These are phyloP conservation scores for Dromius quadrimaculatus DNA, from an alignment of 2,888 invertebrate genomes.

Conservation along the genomic window DNA sequence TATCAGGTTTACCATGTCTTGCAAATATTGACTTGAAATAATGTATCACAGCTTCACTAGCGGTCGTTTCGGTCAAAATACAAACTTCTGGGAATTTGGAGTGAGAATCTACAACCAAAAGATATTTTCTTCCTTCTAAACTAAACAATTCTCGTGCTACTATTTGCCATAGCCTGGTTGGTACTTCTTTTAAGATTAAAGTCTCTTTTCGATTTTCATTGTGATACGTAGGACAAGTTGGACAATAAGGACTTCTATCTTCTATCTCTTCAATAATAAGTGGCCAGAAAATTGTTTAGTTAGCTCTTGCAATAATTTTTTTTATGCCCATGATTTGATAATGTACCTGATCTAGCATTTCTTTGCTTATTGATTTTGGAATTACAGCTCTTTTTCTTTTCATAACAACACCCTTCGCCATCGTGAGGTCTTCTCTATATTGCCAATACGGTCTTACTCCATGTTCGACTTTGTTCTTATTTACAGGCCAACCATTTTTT, in stretches of 20 bases:
- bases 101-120: constrained; percentile 39
- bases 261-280: not conserved
- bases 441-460: not conserved
- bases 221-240: not conserved
- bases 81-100: constrained; percentile 33
- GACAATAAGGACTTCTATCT: not conserved
- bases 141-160: not conserved
- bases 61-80: constrained; percentile 7
- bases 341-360: not conserved
- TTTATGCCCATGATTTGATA: not conserved
- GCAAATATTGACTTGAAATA: constrained; percentile 52
- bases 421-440: not conserved
- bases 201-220: not conserved
- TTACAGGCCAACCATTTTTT: not conserved
- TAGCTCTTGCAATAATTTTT: not conserved
- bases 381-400: not conserved
- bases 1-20: constrained; percentile 54
- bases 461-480: not conserved
- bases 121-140: not conserved
- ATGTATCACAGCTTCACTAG: constrained; percentile 45
- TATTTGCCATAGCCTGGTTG: not conserved
- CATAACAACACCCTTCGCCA: not conserved
- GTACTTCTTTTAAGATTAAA: not conserved
- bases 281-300: not conserved
- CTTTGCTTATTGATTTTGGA: not conserved